Base-by-base conservation (phyloP, 2,888 invertebrate species). In the Hemithea aestivaria region DNA sequence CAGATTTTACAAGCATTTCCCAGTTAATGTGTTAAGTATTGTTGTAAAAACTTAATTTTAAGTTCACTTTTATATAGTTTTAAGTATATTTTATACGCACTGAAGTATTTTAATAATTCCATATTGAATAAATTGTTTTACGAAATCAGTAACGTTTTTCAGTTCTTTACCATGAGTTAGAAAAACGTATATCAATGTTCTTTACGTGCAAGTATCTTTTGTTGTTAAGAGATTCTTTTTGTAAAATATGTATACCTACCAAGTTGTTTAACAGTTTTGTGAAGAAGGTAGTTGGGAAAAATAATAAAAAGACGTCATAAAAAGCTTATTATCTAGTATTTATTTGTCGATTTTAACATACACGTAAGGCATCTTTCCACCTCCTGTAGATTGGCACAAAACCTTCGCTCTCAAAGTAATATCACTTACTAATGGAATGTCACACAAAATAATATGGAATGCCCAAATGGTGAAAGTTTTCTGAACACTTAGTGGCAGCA, bases 311-410 rank as follows among this genome's bases (percentile, higher is more conserved):
- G 40, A 64, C 72, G 38, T 46, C 42, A 52, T 74, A 70, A 78
- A 84, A 87, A 85, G 87, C 85, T 87, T 87, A 87, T 58, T 4
- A 16, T 73, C 81, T 83, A 83, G 56, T 62, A 69, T 83, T 87
- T 87, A 87, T 85, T 87, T 87, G 87, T 87, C 87, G 81, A 80
- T 82, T 84, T 48, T 74, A 82, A 84, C 79, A 68, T 84, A 84
- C 66, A 81, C 76, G 73, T 85, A 85, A 85, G 85, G 85, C 84
- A 83, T 80, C 69, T 71, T 78, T 69, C 75, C 73, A 70, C 66
- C 76, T 73, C 74, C 62, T 63, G 62, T 69, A 41, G 23, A 79
- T 87, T 87, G 87, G 87, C 87, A 87, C 85, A 82, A 83, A 70
- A 70, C 81, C 82, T 66, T 70, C 68, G 56, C 72, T 70, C 66